Evolutionary conservation across 2,113 vertebrate genomes (phyloP).

Genomic region (Grammomys dolichurus): DNA sequence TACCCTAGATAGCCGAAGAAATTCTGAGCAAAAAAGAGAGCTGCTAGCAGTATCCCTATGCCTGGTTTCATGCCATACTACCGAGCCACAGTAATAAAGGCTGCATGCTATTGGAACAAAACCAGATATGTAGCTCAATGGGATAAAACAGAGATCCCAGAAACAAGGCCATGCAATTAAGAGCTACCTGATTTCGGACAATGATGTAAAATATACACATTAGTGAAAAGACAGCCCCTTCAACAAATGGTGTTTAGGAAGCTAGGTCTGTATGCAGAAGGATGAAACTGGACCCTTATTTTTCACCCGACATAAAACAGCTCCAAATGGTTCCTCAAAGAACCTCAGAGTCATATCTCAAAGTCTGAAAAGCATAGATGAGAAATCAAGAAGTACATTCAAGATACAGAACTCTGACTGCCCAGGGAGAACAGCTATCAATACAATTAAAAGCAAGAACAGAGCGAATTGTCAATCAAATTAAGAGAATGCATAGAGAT

Average conservation of each 20-base stretch:
- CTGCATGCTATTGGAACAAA: not conserved
- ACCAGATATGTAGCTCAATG: too few relatives aligned
- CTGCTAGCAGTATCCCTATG: not conserved
- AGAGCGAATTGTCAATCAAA: not conserved
- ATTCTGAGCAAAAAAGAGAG: not conserved
- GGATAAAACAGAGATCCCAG: not conserved
- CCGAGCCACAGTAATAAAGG: not conserved
- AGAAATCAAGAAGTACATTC: not conserved
- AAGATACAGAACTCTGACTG: not conserved
- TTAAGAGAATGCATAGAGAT: not conserved
- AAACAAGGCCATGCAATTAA: not conserved
- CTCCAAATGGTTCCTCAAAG: not conserved
- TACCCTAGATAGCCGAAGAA: not conserved
- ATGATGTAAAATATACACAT: not conserved
- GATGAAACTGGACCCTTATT: not conserved
- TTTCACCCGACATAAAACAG: not conserved
- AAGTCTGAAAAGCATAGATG: not conserved
- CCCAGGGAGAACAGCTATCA: not conserved
- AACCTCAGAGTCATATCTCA: not conserved
- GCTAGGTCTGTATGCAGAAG: not conserved
- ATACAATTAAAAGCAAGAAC: not conserved
- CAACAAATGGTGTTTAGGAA: not conserved
- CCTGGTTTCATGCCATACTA: not conserved
- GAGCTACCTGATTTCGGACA: not conserved
- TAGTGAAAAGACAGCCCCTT: not conserved